phyloP scores from a whole-genome alignment of 2,113 vertebrate genomes.

The Corvus cornix region DNA sequence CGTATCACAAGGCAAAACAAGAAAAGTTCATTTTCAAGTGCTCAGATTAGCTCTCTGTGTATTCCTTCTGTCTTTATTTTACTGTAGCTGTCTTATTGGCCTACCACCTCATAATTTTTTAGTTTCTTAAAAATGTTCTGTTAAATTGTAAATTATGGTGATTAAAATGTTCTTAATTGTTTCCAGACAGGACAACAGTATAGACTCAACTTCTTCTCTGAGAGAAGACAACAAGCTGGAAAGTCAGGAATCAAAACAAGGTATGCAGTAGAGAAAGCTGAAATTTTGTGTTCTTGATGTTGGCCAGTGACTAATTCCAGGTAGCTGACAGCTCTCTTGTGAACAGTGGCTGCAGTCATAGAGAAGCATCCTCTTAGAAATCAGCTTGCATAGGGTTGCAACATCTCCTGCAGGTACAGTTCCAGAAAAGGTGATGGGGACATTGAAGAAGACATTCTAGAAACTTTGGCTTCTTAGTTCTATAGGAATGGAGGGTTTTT shows the following conservation, averaged over 20 bases:
- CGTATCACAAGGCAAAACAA: neutral
- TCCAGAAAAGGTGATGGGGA: neutral
- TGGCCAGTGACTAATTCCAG: neutral
- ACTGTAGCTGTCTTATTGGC: neutral
- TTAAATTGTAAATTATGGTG: neutral
- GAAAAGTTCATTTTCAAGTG: neutral
- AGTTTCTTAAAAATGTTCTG: neutral
- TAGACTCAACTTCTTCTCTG: conserved; percentile 85
- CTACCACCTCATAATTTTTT: neutral
- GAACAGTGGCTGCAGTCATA: neutral
- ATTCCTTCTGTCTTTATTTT: neutral
- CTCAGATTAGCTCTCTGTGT: neutral
- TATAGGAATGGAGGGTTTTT: neutral
- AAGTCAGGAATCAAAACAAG: conserved; percentile 82
- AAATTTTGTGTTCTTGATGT: neutral
- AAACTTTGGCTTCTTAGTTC: neutral
- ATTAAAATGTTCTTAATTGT: conserved; percentile 17
- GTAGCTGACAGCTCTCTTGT: neutral
- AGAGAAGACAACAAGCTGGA: conserved; percentile 80
- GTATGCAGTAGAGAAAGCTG: conserved; percentile 64
- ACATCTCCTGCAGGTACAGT: neutral
- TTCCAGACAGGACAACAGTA: conserved; percentile 85
- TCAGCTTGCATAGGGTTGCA: neutral
- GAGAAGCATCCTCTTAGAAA: neutral
- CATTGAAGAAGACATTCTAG: neutral